These are phyloP conservation scores for Zaprionus kolodkinae DNA, from an alignment of 1,140 invertebrate genomes.

Conservation along the genomic window DNA sequence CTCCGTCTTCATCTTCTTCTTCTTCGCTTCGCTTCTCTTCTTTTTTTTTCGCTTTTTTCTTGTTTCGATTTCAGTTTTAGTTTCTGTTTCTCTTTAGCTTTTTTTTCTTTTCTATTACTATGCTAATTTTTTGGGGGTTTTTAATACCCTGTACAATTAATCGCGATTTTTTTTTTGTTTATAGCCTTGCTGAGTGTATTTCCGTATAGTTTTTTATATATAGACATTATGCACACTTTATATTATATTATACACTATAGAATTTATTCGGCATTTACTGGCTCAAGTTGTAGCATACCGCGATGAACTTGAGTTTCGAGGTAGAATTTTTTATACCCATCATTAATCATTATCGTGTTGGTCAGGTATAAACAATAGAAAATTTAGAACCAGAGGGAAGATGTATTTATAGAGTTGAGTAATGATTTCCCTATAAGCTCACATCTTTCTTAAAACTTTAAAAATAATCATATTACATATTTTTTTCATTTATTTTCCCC, in stretches of 20 bases:
- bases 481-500: background rate
- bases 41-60: constrained; percentile 22
- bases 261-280: background rate
- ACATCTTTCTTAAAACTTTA: too few relatives aligned
- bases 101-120: background rate
- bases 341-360: background rate
- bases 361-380: too few relatives aligned
- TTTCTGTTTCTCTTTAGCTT: constrained; percentile 1
- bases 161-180: background rate
- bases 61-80: constrained; percentile 7
- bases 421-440: too few relatives aligned
- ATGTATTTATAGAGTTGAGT: too few relatives aligned
- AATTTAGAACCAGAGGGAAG: too few relatives aligned
- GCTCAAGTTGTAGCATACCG: background rate
- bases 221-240: background rate
- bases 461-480: background rate
- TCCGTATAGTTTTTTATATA: constrained; percentile 2
- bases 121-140: background rate
- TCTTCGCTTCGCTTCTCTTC: constrained; percentile 8
- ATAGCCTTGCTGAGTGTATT: background rate
- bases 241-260: background rate
- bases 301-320: background rate
- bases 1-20: constrained; percentile 14
- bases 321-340: background rate
- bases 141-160: constrained; percentile 7